Percentiles rank a stretch among this genome's conserved stretches.
These are phyloP conservation scores for Muntiacus muntjak DNA, from an alignment of 2,113 vertebrate genomes.

Conservation along the genomic window DNA sequence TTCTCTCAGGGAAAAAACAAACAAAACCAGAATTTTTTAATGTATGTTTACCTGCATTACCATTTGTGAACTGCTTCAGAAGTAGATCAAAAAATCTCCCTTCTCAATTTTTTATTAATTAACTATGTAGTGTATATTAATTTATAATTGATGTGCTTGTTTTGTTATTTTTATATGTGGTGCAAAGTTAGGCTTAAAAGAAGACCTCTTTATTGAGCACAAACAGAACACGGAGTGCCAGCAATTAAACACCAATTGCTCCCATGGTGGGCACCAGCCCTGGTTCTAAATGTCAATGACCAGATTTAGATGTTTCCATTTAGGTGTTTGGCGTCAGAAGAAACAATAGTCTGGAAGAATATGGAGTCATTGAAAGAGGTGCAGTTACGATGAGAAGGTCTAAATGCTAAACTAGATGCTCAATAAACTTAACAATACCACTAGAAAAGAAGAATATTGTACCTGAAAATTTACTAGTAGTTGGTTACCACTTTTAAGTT, in stretches of 20 bases:
- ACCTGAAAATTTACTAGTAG: background rate
- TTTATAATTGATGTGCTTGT: background rate
- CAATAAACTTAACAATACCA: background rate
- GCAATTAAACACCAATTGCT: background rate
- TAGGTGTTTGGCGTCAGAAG: background rate
- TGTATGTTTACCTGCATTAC: background rate
- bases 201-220: background rate
- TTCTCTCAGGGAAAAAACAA: background rate
- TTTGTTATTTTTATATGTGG: background rate
- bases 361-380: background rate
- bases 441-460: background rate
- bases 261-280: background rate
- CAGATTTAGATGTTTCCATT: background rate
- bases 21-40: background rate
- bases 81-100: background rate
- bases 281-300: background rate
- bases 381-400: background rate
- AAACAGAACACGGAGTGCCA: background rate
- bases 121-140: background rate
- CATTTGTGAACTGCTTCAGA: background rate
- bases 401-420: background rate
- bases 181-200: background rate
- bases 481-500: background rate
- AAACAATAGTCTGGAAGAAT: background rate
- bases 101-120: background rate